A percentile compares a stretch with the other conserved stretches of the same genome.
Conservation (phyloP, 2,888 invertebrate genomes). For the Agrotis puta region DNA sequence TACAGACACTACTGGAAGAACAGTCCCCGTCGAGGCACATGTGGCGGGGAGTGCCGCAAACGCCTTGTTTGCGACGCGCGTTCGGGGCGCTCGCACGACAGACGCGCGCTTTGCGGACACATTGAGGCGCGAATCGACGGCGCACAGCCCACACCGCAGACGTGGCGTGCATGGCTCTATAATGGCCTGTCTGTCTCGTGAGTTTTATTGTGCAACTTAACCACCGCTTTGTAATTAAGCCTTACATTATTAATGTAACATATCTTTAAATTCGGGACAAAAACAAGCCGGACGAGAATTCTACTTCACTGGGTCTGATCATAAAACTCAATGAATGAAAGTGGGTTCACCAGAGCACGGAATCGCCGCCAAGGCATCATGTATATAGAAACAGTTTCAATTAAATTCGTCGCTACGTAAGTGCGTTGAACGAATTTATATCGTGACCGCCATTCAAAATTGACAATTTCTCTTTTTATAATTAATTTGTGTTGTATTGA, state of each 20-base stretch:
- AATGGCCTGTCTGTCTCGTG: slow-evolving; percentile 97
- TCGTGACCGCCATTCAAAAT: background rate
- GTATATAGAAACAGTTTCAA: background rate
- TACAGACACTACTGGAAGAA: slow-evolving; percentile 96
- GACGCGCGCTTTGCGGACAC: slow-evolving; percentile 95
- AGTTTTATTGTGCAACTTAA: slow-evolving; percentile 83
- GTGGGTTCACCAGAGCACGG: background rate
- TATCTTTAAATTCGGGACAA: background rate
- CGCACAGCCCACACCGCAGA: slow-evolving; percentile 92
- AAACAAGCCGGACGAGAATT: background rate
- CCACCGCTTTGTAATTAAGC: slow-evolving; percentile 54
- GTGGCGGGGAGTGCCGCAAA: slow-evolving; percentile 96
- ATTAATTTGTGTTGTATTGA: background rate
- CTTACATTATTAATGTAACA: slow-evolving; percentile 31
- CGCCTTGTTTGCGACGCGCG: slow-evolving; percentile 96
- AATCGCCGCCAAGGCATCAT: background rate
- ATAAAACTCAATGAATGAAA: background rate
- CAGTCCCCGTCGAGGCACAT: slow-evolving; percentile 95
- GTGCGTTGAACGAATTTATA: background rate
- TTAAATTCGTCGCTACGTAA: background rate
- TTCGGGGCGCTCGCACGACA: slow-evolving; percentile 96
- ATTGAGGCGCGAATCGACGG: slow-evolving; percentile 96
- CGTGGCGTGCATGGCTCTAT: slow-evolving; percentile 97
- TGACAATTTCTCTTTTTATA: background rate
- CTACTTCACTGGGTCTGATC: background rate